Evolutionary conservation across 2,113 vertebrate genomes (phyloP).

Genomic region (Rhizomys pruinosus): DNA sequence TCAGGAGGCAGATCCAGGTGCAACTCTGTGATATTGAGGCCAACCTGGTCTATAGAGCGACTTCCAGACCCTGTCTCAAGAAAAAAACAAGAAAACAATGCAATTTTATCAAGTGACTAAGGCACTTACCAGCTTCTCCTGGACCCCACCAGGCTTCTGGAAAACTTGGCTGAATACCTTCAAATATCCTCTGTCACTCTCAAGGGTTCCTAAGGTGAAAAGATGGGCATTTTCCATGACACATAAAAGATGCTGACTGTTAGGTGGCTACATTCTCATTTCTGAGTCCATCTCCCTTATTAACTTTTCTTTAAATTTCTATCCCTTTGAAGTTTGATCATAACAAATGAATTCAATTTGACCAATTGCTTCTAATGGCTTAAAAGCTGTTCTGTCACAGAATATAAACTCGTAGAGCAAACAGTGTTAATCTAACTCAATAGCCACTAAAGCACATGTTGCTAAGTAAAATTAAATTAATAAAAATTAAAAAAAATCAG

Average conservation of each 20-base stretch:
- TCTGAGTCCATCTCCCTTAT: not conserved
- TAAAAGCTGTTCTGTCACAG: not conserved
- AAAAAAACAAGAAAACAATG: too few relatives aligned
- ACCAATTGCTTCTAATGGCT: not conserved
- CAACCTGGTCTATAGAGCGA: too few relatives aligned
- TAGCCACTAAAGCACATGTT: not conserved
- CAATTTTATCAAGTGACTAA: not conserved
- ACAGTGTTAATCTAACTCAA: not conserved
- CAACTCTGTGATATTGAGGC: too few relatives aligned
- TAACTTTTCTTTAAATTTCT: not conserved
- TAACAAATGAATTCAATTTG: constrained; percentile 27
- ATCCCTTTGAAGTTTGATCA: not conserved
- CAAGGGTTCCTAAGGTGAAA: not conserved
- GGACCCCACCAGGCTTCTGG: not conserved
- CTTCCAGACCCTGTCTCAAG: too few relatives aligned
- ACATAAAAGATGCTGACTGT: not conserved
- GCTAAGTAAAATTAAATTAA: constrained; percentile 47
- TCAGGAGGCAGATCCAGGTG: too few relatives aligned
- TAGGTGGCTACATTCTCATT: not conserved
- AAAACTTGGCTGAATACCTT: not conserved
- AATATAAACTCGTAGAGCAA: not conserved
- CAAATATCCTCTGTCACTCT: not conserved
- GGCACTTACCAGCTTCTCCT: not conserved
- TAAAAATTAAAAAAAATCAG: constrained; percentile 39
- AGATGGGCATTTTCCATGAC: not conserved